These are phyloP conservation scores for Chaetops frenatus DNA, from an alignment of 2,113 vertebrate species.

Conservation along the genomic window DNA sequence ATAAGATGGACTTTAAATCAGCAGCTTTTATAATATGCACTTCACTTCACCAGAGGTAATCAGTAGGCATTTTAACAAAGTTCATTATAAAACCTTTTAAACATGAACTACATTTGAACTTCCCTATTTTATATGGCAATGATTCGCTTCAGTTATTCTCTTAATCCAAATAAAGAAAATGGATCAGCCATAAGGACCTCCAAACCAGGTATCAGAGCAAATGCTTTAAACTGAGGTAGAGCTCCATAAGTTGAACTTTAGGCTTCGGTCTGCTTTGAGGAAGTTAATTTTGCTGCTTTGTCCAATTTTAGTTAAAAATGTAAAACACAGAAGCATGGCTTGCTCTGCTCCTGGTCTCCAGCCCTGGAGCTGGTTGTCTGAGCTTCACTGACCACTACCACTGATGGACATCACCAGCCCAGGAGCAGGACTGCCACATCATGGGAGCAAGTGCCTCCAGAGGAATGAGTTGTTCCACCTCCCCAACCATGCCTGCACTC, in stretches of 20 bases:
- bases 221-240: background rate
- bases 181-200: background rate
- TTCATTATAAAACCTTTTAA: slow-evolving; percentile 44
- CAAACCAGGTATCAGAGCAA: background rate
- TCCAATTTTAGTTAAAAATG: background rate
- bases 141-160: slow-evolving; percentile 46
- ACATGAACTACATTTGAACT: slow-evolving; percentile 31
- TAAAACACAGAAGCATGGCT: background rate
- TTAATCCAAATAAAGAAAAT: slow-evolving; percentile 48
- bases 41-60: slow-evolving; percentile 47
- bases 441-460: accelerated
- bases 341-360: background rate
- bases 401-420: background rate
- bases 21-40: slow-evolving; percentile 21
- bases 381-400: background rate
- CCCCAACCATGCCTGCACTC: accelerated
- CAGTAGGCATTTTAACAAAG: slow-evolving; percentile 3
- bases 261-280: background rate
- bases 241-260: background rate
- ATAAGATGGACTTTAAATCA: slow-evolving; percentile 8
- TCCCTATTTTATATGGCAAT: background rate
- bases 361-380: background rate
- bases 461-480: background rate
- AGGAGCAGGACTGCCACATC: background rate
- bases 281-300: background rate